phyloP scores from a whole-genome alignment of 2,888 invertebrate genomes.

The Sphaerolaimus hirsutus region DNA sequence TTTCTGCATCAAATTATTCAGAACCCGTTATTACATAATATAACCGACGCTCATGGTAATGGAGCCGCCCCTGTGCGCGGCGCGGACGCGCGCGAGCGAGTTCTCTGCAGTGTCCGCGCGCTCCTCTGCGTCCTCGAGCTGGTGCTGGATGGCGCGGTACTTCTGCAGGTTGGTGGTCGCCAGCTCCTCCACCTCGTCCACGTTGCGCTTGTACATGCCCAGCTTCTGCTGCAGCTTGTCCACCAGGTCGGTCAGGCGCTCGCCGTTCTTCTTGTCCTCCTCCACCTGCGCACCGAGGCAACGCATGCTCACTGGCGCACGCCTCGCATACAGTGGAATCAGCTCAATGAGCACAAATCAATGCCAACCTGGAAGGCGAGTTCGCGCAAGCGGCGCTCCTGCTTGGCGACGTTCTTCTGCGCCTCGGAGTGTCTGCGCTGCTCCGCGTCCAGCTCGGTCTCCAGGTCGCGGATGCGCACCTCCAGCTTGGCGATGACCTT shows the following conservation, averaged over 20 bases:
- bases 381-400: slow-evolving; percentile 32
- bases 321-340: too few species aligned
- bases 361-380: slow-evolving; percentile 18
- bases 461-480: slow-evolving; percentile 58
- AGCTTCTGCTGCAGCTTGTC: slow-evolving; percentile 33
- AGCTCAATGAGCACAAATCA: too few species aligned
- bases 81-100: slow-evolving; percentile 81
- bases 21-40: too few species aligned
- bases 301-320: too few species aligned
- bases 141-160: slow-evolving; percentile 53
- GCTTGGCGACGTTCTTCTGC: slow-evolving; percentile 32
- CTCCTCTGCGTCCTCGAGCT: slow-evolving; percentile 81
- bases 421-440: slow-evolving; percentile 32
- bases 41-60: too few species aligned
- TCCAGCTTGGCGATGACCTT: slow-evolving; percentile 95
- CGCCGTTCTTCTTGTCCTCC: slow-evolving; percentile 32
- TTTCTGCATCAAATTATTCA: too few species aligned
- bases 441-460: slow-evolving; percentile 89
- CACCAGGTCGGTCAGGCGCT: slow-evolving; percentile 30
- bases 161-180: slow-evolving; percentile 86
- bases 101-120: slow-evolving; percentile 82
- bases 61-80: too few species aligned
- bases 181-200: slow-evolving; percentile 48
- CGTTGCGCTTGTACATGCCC: slow-evolving; percentile 34
- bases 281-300: slow-evolving; percentile 30